Conservation (phyloP, 1,140 invertebrate species). For the Trichonephila inaurata region DNA sequence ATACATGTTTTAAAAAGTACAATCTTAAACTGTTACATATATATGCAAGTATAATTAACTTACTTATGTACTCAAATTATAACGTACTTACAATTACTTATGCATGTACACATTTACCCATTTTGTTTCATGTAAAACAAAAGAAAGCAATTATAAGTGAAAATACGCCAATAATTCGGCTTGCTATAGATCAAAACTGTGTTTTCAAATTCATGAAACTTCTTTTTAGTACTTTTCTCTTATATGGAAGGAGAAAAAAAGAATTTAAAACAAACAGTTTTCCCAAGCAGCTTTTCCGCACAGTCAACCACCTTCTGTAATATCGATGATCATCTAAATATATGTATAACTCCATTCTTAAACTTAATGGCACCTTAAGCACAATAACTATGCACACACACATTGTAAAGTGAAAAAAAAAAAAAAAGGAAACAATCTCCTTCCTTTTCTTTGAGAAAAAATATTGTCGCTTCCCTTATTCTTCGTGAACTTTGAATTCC, state of each 20-base stretch:
- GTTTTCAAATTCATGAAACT: too few relatives aligned
- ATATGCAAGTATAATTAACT: too few relatives aligned
- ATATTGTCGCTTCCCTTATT: conserved; percentile 19
- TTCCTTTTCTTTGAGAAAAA: conserved; percentile 8
- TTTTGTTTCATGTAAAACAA: too few relatives aligned
- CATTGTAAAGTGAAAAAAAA: background rate
- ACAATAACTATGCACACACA: background rate
- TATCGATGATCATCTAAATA: background rate
- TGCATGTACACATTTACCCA: too few relatives aligned
- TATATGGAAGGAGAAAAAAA: background rate
- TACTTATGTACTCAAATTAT: too few relatives aligned
- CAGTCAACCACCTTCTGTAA: background rate
- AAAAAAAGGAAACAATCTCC: background rate
- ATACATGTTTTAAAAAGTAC: too few relatives aligned
- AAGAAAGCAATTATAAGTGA: too few relatives aligned
- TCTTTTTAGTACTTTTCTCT: too few relatives aligned
- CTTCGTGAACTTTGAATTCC: conserved; percentile 61
- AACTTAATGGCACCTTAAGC: conserved; percentile 9
- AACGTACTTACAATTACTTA: too few relatives aligned
- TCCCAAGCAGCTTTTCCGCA: background rate
- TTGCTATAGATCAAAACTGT: too few relatives aligned
- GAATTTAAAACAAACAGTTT: background rate
- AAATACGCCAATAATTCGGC: too few relatives aligned
- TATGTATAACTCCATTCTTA: background rate
- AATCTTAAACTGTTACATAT: too few relatives aligned